Evolutionary conservation across 2,888 invertebrate genomes (phyloP), one percentile per base, ranked within the genome.

Genomic region (Cataglyphis livida): DNA sequence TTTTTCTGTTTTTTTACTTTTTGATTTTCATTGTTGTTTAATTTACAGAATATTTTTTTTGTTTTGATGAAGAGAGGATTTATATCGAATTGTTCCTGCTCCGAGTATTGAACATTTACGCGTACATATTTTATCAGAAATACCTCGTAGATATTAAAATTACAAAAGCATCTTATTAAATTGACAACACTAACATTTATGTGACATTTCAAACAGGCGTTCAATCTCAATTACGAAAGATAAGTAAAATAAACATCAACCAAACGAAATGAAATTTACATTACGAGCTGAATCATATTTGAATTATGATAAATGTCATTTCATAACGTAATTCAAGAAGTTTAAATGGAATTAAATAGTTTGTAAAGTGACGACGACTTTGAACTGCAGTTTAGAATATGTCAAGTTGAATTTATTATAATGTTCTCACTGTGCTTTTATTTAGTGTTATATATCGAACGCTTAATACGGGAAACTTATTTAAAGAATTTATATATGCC

Each of bases 271-370:
- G 66, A 76, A 66, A 76, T 76, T 76, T 76, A 28, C 76, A 57
- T 76, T 66, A 66, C 54, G 21, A 66, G 41, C 28, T 66, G 54
- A 57, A 76, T 12, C 41, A 28, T 32, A 32, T 76, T 66, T 57
- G 54, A 66, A 76, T 76, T 57, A 76, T 66, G 76, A 65, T 76
- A 76, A 76, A 76, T 66, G 28, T n/a, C 54, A 66, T 54, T 57
- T 66, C 76, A 57, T 66, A 66, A 76, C 10, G 54, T 66, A 66
- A 76, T 76, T 28, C 38, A 76, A 54, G 38, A 10, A 66, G 54
- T 57, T 76, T 57, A 15, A 76, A 76, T 41, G 15, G 41, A 57
- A 76, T 76, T 38, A 76, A 76, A 41, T 21, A 76, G 41, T 66
- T 66, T 66, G 10, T 15, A 62, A 76, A 76, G 66, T 41, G n/a